Evolutionary conservation across 2,888 invertebrate species (phyloP).

Genomic region (Dyspetes luteomarginatus): DNA sequence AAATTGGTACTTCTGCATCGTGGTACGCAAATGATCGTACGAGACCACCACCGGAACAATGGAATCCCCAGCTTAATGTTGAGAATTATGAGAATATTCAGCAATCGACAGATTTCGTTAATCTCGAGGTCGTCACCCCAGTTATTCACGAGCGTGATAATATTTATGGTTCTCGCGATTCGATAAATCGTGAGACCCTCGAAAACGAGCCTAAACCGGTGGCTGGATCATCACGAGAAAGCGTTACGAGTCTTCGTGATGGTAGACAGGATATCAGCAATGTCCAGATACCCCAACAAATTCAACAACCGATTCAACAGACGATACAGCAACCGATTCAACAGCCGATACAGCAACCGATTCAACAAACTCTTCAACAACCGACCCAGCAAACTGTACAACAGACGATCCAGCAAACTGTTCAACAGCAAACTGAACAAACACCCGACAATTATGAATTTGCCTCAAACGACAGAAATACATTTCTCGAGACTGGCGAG

Average conservation of each 20-base stretch:
- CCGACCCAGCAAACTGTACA: too few relatives aligned
- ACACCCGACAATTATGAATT: conserved; percentile 81
- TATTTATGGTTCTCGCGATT: conserved; percentile 80
- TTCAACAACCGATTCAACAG: conserved; percentile 57
- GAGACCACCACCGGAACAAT: conserved; percentile 57
- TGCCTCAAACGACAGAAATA: conserved; percentile 82
- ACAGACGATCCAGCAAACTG: too few relatives aligned
- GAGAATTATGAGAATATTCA: conserved; percentile 81
- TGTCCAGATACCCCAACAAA: conserved; percentile 70
- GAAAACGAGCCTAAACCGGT: conserved; percentile 78
- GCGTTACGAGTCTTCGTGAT: conserved; percentile 66
- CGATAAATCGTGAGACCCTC: conserved; percentile 80
- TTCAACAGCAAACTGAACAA: conserved; percentile 61
- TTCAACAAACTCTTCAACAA: too few relatives aligned
- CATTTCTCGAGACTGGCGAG: conserved; percentile 82
- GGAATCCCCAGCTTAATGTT: conserved; percentile 74
- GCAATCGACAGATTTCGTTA: conserved; percentile 78
- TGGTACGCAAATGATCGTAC: conserved; percentile 75
- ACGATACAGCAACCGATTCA: too few relatives aligned
- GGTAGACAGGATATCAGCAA: conserved; percentile 76
- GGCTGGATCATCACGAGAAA: conserved; percentile 68
- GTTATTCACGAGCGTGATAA: conserved; percentile 77
- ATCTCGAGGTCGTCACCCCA: conserved; percentile 78
- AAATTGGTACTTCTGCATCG: conserved; percentile 20
- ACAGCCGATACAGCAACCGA: too few relatives aligned